Conservation (phyloP, 2,888 invertebrate species). For the Conchocele bisecta region DNA sequence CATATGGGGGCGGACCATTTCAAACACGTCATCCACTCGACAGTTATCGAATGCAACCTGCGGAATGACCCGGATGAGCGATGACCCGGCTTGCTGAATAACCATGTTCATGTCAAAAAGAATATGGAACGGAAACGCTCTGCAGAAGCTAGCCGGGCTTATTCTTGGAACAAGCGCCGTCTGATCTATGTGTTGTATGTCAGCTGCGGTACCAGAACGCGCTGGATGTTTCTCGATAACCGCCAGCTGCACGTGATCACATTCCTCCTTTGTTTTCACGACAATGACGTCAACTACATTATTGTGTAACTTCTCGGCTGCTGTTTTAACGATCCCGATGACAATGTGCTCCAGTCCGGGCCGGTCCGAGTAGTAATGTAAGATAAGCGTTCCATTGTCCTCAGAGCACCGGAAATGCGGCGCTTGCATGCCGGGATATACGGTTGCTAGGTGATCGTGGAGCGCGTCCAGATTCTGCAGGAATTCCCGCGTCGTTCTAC, state of each 20-base stretch:
- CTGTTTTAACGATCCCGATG: constrained; percentile 98
- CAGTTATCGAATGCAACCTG: constrained; percentile 52
- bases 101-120: constrained; percentile 95
- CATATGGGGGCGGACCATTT: constrained; percentile 78
- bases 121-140: constrained; percentile 97
- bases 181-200: constrained; percentile 45
- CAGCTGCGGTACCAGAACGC: constrained; percentile 4
- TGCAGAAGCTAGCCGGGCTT: constrained; percentile 81
- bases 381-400: constrained; percentile 83
- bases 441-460: constrained; percentile 92
- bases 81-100: constrained; percentile 94
- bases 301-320: constrained; percentile 92
- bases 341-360: constrained; percentile 98
- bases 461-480: constrained; percentile 97
- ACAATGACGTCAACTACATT: constrained; percentile 88
- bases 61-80: constrained; percentile 89
- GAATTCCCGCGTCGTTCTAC: constrained; percentile 97
- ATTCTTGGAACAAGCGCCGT: constrained; percentile 70
- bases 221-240: constrained; percentile 66
- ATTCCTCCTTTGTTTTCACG: constrained; percentile 94
- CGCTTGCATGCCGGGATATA: constrained; percentile 90
- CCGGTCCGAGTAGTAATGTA: constrained; percentile 98
- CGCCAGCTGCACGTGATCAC: constrained; percentile 88
- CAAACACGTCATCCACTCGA: constrained; percentile 63
- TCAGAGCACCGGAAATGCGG: constrained; percentile 94